Evolutionary conservation across 2,888 invertebrate genomes (phyloP).

Genomic region (Allacma fusca): DNA sequence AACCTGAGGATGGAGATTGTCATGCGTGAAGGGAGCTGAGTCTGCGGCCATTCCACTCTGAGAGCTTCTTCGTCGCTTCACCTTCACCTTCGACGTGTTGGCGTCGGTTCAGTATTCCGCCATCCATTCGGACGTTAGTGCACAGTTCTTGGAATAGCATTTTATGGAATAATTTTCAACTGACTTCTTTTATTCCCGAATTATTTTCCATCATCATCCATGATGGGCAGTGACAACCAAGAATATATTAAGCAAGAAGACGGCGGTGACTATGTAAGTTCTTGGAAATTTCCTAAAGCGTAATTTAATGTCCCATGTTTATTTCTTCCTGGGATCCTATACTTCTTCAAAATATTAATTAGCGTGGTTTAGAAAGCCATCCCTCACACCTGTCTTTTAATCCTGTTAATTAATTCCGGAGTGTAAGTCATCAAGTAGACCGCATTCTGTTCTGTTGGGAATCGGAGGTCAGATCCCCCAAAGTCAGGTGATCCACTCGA

Average conservation of each 20-base stretch:
- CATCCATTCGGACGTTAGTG: neutral
- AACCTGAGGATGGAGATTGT: too few species aligned
- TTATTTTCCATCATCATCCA: slow-evolving; percentile 20
- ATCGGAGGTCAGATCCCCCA: too few species aligned
- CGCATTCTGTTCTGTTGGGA: too few species aligned
- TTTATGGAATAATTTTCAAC: neutral
- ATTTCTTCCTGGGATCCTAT: too few species aligned
- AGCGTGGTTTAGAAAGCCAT: too few species aligned
- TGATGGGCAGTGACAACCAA: slow-evolving; percentile 57
- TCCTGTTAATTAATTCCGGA: too few species aligned
- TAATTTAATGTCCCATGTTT: too few species aligned
- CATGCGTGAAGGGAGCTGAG: neutral
- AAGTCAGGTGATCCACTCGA: too few species aligned
- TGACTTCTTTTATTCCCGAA: neutral
- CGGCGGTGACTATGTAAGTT: slow-evolving; percentile 56
- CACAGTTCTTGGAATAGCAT: neutral
- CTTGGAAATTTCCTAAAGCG: too few species aligned
- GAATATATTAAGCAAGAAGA: slow-evolving; percentile 55
- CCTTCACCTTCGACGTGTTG: slow-evolving; percentile 7
- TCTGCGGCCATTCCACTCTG: neutral
- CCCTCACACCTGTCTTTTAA: too few species aligned
- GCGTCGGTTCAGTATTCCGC: neutral
- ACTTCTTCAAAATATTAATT: too few species aligned
- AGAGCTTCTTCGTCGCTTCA: neutral
- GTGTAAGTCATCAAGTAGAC: too few species aligned